A percentile compares a stretch with the other conserved stretches of the same genome.
Evolutionary conservation across 1,140 invertebrate species (phyloP).

Genomic region (Zaprionus camerounensis): DNA sequence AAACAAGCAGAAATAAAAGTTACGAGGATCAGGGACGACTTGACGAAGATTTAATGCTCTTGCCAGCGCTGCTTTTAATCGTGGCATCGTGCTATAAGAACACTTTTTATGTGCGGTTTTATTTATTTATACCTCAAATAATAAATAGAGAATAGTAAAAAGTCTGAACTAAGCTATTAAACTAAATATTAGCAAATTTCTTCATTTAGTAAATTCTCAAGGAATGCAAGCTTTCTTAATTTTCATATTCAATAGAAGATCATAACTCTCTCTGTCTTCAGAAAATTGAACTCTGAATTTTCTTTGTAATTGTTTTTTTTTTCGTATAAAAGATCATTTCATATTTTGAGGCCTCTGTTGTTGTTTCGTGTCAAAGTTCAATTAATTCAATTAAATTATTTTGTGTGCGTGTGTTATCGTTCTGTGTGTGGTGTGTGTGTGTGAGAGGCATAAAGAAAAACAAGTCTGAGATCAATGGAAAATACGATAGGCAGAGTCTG

Average conservation of each 20-base stretch:
- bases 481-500: neutral
- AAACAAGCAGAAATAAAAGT: conserved; percentile 9
- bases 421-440: conserved; percentile 29
- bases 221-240: no score
- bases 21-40: neutral
- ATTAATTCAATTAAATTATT: conserved; percentile 83
- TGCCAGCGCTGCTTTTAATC: neutral
- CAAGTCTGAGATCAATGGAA: conserved; percentile 11
- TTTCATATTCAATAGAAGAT: no score
- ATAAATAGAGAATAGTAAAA: no score
- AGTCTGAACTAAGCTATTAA: no score
- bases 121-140: neutral
- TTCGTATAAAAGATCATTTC: conserved; percentile 50
- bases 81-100: neutral
- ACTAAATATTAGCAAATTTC: no score
- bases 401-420: conserved; percentile 26
- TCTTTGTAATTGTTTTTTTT: conserved; percentile 9
- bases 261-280: no score
- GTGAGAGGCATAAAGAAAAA: conserved; percentile 25
- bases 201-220: no score
- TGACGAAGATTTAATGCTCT: conserved; percentile 17
- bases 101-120: neutral
- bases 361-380: conserved; percentile 73
- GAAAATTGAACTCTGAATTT: neutral
- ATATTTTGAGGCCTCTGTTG: conserved; percentile 47